Conservation (phyloP, 2,113 vertebrate species). For the Oriolus oriolus region DNA sequence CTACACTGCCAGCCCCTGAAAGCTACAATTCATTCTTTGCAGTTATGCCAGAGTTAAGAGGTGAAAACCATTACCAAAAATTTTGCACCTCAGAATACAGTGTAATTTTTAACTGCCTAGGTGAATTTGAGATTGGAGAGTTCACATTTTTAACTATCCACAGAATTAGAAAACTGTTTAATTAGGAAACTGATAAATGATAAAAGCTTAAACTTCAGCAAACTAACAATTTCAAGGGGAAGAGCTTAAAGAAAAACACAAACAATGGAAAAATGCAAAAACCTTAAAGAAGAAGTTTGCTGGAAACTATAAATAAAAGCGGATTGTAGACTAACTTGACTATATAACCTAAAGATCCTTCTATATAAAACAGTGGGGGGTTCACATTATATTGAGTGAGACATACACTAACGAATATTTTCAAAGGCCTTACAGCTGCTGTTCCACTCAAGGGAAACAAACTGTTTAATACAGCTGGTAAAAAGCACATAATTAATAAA, state of each 20-base stretch:
- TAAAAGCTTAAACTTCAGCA: neutral
- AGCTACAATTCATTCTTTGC: neutral
- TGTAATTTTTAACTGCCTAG: neutral
- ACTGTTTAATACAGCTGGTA: constrained; percentile 13
- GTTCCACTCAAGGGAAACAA: constrained; percentile 4
- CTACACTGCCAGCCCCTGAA: neutral
- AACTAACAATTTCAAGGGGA: neutral
- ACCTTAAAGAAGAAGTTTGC: neutral
- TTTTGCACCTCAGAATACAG: neutral
- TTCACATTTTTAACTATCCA: neutral
- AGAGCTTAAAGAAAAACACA: neutral
- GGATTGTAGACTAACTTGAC: neutral
- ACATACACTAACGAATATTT: neutral
- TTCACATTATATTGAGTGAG: neutral
- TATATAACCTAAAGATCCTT: neutral
- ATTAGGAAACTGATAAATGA: neutral
- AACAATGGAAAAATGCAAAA: neutral
- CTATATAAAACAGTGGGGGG: neutral
- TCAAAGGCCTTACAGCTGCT: constrained; percentile 18
- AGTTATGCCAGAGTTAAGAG: neutral
- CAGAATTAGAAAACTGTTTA: neutral
- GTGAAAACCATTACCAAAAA: neutral
- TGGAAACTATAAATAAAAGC: neutral
- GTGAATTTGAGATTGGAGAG: neutral
- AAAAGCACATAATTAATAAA: constrained; percentile 14